These are phyloP conservation scores for Heliconius aoede DNA, from an alignment of 2,888 invertebrate species.

Conservation along the genomic window DNA sequence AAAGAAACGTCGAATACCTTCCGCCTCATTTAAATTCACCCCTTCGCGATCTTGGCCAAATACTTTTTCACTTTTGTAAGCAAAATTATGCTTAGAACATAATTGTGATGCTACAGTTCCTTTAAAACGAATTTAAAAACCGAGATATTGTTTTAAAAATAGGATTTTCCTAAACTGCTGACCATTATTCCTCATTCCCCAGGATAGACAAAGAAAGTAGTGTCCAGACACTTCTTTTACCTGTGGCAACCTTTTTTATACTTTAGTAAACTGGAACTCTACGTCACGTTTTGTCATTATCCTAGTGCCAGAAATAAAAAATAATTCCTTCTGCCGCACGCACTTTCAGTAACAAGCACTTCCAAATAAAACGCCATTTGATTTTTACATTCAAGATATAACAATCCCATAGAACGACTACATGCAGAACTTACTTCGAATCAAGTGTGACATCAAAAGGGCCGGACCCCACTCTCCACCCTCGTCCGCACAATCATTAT, in stretches of 20 bases:
- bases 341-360: not conserved
- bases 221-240: too few species aligned
- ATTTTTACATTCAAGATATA: conserved; percentile 30
- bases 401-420: conserved; percentile 31
- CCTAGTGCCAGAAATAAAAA: too few species aligned
- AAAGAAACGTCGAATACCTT: conserved; percentile 26
- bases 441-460: conserved; percentile 35
- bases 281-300: too few species aligned
- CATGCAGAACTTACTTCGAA: conserved; percentile 29
- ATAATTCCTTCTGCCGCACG: too few species aligned
- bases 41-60: conserved; percentile 26
- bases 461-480: conserved; percentile 28
- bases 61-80: conserved; percentile 30
- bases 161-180: too few species aligned
- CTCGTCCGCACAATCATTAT: conserved; percentile 27
- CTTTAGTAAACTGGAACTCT: too few species aligned
- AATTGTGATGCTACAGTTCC: conserved; percentile 17
- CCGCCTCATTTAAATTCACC: conserved; percentile 32
- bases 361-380: conserved; percentile 2
- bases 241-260: too few species aligned
- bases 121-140: conserved; percentile 8
- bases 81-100: conserved; percentile 25
- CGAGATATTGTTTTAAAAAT: not conserved
- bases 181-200: too few species aligned
- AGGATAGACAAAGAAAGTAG: too few species aligned